A percentile compares a stretch with the other conserved stretches of the same genome.
Conservation (phyloP, 2,113 vertebrate species). For the Grus americana region DNA sequence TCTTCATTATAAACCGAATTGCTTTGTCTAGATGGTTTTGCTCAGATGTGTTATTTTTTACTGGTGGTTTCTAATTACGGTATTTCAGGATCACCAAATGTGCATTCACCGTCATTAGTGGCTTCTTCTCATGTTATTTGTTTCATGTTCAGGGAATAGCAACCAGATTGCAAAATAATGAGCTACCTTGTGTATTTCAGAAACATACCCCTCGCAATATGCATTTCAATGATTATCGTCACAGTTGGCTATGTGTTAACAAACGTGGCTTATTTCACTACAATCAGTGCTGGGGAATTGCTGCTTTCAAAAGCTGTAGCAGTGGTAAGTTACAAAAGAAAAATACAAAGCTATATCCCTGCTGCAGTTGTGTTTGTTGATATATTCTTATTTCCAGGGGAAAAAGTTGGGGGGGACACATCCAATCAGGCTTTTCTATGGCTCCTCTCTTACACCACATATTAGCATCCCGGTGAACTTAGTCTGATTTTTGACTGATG, state of each 20-base stretch:
- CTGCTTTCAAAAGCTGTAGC: constrained; percentile 89
- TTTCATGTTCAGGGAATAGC: constrained; percentile 32
- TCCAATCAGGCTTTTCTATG: not conserved
- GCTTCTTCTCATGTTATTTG: constrained; percentile 17
- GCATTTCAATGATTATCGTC: constrained; percentile 94
- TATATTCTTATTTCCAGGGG: not conserved
- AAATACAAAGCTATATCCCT: not conserved
- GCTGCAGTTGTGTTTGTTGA: constrained; percentile 29
- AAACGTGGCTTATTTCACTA: constrained; percentile 94
- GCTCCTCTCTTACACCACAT: not conserved
- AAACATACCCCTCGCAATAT: constrained; percentile 93
- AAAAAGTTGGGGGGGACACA: not conserved
- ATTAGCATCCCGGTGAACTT: not conserved
- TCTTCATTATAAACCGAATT: not conserved
- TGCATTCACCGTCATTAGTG: not conserved
- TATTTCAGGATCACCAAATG: not conserved
- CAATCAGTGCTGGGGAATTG: constrained; percentile 89
- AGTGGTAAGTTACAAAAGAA: constrained; percentile 83
- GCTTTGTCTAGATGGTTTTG: not conserved
- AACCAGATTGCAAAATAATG: constrained; percentile 40
- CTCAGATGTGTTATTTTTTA: not conserved
- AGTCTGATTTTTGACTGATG: not conserved
- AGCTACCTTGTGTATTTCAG: constrained; percentile 79
- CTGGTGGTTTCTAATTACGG: not conserved
- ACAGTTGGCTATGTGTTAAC: constrained; percentile 89